Base-by-base conservation (phyloP, 2,113 vertebrate genomes). In the Brachyhypopomus occidentalis region DNA sequence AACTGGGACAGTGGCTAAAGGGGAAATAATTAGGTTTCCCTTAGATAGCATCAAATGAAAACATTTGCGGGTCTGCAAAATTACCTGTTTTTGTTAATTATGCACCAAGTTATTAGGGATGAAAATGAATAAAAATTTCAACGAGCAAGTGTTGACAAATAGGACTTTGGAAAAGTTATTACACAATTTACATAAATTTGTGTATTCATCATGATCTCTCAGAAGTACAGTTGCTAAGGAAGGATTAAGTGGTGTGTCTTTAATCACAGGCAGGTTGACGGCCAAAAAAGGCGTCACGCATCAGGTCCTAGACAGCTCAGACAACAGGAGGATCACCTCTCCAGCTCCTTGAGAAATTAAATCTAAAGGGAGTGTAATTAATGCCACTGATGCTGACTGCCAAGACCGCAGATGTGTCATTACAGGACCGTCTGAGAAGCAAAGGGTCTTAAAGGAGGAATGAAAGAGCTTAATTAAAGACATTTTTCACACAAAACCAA, bases 321-420 rank as follows among this genome's bases (percentile, higher is more conserved):
- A 52, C 5, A 52, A 52, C 12, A 14, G 12, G 45, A 52, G 45
- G 45, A 12, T 2, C 9, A 52, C 12, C 58, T 8, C 20, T 22
- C n/a, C 58, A 86, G 86, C 87, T 90, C 73, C 67, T 66, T 75
- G 48, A 41, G 45, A 66, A 75, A 75, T 81, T 52, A 38, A 67
- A 73, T n/a, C 71, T 66, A 80, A 73, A 25, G 41, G 74, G 70
- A 60, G 22, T 14, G 76, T 78, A 73, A 83, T 75, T 58, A 87
- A 86, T 76, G 79, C 48, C 27, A 58, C 75, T 22, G 69, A 30
- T 59, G 34, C 12, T 12, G 19, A n/a, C 72, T 75, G 34, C 20
- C 30, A 59, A 75, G 72, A 3, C 5, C 12, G 2, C 5, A 0
- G 30, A 38, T 22, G 55, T n/a, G 20, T 38, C 22, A 14, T 41